These are phyloP conservation scores for Sanderia malayensis DNA, from an alignment of 30 jellyfish, hydroid and myxozoan species.

Conservation along the genomic window DNA sequence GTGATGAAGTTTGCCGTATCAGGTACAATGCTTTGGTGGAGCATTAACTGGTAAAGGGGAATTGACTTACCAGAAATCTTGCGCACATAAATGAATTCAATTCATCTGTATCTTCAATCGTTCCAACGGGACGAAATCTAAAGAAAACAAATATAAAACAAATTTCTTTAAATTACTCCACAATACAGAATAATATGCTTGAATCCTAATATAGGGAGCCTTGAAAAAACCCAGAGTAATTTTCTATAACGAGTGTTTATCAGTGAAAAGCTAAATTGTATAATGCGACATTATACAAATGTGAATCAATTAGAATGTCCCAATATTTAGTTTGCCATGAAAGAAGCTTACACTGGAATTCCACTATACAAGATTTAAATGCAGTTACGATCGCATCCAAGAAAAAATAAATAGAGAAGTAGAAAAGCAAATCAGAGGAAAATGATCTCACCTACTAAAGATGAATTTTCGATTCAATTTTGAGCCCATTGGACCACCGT, in stretches of 20 bases:
- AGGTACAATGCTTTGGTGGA: neutral
- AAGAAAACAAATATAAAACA: conserved; percentile 10
- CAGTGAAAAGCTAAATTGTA: too few relatives aligned
- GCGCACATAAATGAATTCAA: conserved; percentile 54
- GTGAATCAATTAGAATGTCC: too few relatives aligned
- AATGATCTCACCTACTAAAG: conserved; percentile 40
- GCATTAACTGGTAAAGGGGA: neutral
- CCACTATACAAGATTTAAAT: too few relatives aligned
- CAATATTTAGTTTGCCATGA: too few relatives aligned
- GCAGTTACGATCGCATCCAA: too few relatives aligned
- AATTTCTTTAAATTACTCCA: too few relatives aligned
- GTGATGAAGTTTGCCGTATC: neutral
- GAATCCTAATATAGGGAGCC: too few relatives aligned
- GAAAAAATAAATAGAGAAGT: conserved; percentile 7
- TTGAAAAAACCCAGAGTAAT: too few relatives aligned
- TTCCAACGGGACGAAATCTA: conserved; percentile 63
- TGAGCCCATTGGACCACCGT: conserved; percentile 86
- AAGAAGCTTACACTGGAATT: too few relatives aligned
- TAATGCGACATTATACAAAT: too few relatives aligned
- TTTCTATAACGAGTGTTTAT: too few relatives aligned
- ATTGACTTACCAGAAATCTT: conserved; percentile 42
- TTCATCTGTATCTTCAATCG: conserved; percentile 50
- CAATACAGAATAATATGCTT: too few relatives aligned
- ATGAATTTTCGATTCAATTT: conserved; percentile 66
- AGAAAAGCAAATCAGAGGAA: neutral